phyloP scores from a whole-genome alignment of 2,113 vertebrate species.

The Eolophus roseicapilla region DNA sequence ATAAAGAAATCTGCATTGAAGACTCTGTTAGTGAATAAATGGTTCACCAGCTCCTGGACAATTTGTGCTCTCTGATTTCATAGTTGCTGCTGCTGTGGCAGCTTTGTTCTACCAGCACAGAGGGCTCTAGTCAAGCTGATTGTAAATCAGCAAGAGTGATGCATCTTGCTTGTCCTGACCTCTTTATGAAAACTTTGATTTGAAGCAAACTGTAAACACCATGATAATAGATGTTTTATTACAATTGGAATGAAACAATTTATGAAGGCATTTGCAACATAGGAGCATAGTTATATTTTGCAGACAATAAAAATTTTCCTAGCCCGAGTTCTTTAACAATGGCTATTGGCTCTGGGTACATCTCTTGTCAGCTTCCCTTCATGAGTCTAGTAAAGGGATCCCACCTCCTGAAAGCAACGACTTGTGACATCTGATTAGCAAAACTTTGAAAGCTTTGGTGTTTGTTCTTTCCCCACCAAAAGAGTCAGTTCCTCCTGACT shows the following conservation, averaged over 20 bases:
- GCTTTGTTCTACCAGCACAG: not conserved
- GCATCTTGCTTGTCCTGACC: not conserved
- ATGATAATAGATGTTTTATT: not conserved
- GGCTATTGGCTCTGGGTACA: not conserved
- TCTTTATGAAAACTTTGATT: not conserved
- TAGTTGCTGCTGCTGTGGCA: not conserved
- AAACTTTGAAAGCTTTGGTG: not conserved
- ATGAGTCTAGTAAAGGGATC: not conserved
- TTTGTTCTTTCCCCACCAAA: fast-evolving
- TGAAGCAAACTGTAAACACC: not conserved
- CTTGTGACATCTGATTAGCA: not conserved
- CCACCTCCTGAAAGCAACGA: not conserved
- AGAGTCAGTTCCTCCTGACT: not conserved
- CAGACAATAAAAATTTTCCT: not conserved
- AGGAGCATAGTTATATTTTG: not conserved
- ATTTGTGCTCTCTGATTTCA: not conserved
- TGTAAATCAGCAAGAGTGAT: not conserved
- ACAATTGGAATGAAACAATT: not conserved
- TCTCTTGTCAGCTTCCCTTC: not conserved
- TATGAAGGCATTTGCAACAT: not conserved
- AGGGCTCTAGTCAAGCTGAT: not conserved
- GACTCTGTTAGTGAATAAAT: not conserved
- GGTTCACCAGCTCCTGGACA: not conserved
- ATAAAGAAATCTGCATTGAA: not conserved
- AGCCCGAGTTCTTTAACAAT: not conserved